Conservation (phyloP, 2,888 invertebrate genomes). For the Itoplectis maculator region DNA sequence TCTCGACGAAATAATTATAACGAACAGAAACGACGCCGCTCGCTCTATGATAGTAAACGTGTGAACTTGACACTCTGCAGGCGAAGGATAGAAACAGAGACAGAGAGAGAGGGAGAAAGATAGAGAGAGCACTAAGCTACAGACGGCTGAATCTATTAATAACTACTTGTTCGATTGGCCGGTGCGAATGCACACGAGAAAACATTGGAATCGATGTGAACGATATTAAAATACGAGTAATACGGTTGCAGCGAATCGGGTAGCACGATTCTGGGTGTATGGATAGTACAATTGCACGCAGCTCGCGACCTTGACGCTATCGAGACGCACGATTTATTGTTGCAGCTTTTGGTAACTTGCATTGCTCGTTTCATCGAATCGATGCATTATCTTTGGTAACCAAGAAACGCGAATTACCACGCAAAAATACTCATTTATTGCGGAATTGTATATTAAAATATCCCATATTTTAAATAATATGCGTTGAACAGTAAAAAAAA, state of each 20-base stretch:
- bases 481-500: neutral
- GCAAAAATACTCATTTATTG: neutral
- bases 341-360: conserved; percentile 19
- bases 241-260: conserved; percentile 54
- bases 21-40: too few relatives aligned
- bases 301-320: conserved; percentile 49
- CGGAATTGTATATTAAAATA: too few relatives aligned
- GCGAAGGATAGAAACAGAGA: conserved; percentile 34
- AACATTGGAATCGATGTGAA: conserved; percentile 69
- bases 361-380: conserved; percentile 11
- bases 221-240: conserved; percentile 58
- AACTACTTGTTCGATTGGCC: conserved; percentile 73
- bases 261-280: conserved; percentile 20
- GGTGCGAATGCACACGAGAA: conserved; percentile 56
- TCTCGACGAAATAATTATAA: too few relatives aligned
- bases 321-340: conserved; percentile 30
- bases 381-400: neutral
- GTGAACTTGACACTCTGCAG: conserved; percentile 64
- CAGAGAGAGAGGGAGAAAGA: conserved; percentile 29
- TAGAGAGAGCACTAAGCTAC: conserved; percentile 61
- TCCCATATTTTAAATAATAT: too few relatives aligned
- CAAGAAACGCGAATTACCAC: neutral
- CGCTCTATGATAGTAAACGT: neutral
- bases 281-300: conserved; percentile 32
- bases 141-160: conserved; percentile 73